Percentiles rank a stretch among this genome's conserved stretches.
Evolutionary conservation across 2,113 vertebrate genomes (phyloP).

Genomic region (Peromyscus polionotus): DNA sequence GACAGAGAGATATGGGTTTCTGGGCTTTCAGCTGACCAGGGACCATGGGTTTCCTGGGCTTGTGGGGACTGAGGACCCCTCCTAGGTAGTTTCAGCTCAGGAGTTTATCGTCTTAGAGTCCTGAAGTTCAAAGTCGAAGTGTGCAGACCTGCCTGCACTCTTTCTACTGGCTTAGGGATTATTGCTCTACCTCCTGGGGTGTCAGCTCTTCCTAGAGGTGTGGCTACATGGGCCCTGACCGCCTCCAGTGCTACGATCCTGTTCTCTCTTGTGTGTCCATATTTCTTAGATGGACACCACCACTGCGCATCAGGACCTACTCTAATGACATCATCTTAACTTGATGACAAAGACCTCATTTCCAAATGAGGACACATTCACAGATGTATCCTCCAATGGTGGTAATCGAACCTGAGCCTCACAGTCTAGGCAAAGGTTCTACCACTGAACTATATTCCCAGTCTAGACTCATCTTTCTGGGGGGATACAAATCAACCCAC

Average conservation of each 20-base stretch:
- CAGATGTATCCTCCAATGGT: neutral
- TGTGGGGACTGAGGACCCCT: neutral
- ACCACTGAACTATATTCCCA: neutral
- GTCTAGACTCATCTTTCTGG: neutral
- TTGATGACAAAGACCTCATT: neutral
- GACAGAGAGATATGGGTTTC: neutral
- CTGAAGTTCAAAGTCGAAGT: neutral
- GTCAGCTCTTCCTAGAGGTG: too few relatives aligned
- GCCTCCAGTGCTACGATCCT: neutral
- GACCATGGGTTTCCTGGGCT: neutral
- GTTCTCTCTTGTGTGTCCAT: neutral
- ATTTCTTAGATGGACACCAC: neutral
- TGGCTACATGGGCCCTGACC: neutral
- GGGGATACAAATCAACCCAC: neutral
- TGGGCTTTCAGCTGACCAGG: neutral
- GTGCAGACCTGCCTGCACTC: neutral
- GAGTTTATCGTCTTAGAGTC: neutral
- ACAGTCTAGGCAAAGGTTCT: neutral
- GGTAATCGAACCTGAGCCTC: neutral
- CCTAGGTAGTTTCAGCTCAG: neutral
- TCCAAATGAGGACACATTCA: neutral
- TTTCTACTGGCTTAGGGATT: neutral
- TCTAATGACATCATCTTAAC: neutral
- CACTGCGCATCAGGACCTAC: neutral
- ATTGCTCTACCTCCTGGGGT: neutral